Conservation (phyloP, 2,113 vertebrate genomes). For the Forbesichthys agassizii region DNA sequence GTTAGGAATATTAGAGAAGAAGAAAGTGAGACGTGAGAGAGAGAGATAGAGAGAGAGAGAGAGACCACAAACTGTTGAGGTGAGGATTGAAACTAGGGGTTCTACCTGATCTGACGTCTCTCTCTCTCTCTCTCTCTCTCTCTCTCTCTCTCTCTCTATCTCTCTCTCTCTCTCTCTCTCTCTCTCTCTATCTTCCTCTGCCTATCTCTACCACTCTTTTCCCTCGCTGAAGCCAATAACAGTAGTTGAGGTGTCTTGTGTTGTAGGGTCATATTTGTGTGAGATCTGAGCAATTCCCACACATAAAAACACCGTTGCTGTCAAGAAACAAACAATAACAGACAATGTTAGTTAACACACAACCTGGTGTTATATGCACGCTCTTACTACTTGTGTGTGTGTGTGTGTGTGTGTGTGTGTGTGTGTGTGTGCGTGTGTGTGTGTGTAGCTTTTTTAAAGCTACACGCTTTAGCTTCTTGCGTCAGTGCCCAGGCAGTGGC, state of each 20-base stretch:
- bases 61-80: background rate
- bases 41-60: slow-evolving; percentile 8
- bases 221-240: too few relatives aligned
- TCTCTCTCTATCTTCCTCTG: too few relatives aligned
- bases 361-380: background rate
- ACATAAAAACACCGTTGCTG: too few relatives aligned
- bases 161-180: background rate
- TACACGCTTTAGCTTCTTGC: slow-evolving; percentile 57
- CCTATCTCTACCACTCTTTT: too few relatives aligned
- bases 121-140: slow-evolving; percentile 21
- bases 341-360: too few relatives aligned
- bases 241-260: too few relatives aligned
- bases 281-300: too few relatives aligned
- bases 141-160: slow-evolving; percentile 6
- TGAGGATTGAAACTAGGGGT: background rate
- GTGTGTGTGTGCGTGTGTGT: background rate
- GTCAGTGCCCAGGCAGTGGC: slow-evolving; percentile 48
- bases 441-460: slow-evolving; percentile 1
- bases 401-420: background rate
- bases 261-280: too few relatives aligned
- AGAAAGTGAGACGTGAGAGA: background rate
- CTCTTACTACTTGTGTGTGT: slow-evolving; percentile 3
- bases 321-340: too few relatives aligned
- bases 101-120: background rate
- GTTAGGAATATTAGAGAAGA: background rate